Percentiles rank a stretch among this genome's conserved stretches.
Conservation (phyloP, 1,140 invertebrate genomes). For the Periplaneta americana region DNA sequence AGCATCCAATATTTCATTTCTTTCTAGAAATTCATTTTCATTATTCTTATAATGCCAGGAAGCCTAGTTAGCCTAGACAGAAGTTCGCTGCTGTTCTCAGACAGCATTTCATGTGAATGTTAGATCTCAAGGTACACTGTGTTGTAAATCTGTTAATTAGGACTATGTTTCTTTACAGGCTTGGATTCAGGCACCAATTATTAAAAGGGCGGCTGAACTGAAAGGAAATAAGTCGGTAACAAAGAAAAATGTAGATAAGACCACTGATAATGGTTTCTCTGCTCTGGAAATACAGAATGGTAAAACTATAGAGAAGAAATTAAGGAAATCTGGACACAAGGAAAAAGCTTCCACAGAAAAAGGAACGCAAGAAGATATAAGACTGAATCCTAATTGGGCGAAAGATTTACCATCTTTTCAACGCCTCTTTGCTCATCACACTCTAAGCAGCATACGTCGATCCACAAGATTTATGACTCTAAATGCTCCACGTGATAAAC, state of each 20-base stretch:
- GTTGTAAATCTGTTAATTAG: too few species aligned
- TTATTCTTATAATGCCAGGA: too few species aligned
- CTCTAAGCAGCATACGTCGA: constrained; percentile 31
- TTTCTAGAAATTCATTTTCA: too few species aligned
- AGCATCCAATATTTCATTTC: too few species aligned
- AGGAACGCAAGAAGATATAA: not conserved
- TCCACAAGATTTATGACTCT: not conserved
- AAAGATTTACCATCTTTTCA: constrained; percentile 37
- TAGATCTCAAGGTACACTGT: too few species aligned
- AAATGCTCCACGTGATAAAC: constrained; percentile 35
- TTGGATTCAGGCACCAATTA: not conserved
- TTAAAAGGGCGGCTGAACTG: not conserved
- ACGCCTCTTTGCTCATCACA: constrained; percentile 55
- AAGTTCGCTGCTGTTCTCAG: too few species aligned
- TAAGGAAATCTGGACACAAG: not conserved
- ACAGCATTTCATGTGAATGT: too few species aligned
- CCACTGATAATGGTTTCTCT: too few species aligned
- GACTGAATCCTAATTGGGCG: constrained; percentile 28
- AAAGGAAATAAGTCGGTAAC: not conserved
- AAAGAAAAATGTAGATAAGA: not conserved
- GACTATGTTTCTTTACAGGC: too few species aligned
- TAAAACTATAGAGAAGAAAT: too few species aligned
- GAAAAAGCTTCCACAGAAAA: not conserved
- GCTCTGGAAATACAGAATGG: too few species aligned
- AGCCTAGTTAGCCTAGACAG: too few species aligned